Percentiles rank a stretch among this genome's conserved stretches.
Conservation (phyloP, 1,140 invertebrate species). For the Cecropterus lyciades region DNA sequence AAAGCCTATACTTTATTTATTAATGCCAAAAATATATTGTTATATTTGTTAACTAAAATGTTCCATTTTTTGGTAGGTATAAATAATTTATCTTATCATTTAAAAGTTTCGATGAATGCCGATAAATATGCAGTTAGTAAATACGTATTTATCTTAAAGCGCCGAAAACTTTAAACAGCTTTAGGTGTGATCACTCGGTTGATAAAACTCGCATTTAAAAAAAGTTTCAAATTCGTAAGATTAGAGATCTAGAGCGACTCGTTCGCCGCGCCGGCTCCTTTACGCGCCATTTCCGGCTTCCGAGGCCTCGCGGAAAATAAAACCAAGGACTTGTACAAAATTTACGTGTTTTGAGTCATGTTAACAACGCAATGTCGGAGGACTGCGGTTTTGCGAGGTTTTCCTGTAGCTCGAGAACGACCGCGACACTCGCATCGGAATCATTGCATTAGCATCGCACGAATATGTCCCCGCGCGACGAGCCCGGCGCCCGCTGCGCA, state of each 20-base stretch:
- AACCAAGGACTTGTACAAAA: slow-evolving; percentile 2
- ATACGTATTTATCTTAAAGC: too few relatives aligned
- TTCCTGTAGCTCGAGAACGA: slow-evolving; percentile 10
- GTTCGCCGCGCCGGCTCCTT: not conserved
- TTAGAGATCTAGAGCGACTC: slow-evolving; percentile 14
- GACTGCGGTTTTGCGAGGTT: slow-evolving; percentile 1
- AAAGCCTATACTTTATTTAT: too few relatives aligned
- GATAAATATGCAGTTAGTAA: too few relatives aligned
- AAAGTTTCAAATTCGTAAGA: not conserved
- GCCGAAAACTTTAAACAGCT: not conserved
- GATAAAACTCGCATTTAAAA: slow-evolving; percentile 5
- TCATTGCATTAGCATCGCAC: not conserved
- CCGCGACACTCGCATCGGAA: slow-evolving; percentile 15
- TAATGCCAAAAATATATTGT: too few relatives aligned
- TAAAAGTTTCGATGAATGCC: too few relatives aligned
- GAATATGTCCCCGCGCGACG: not conserved
- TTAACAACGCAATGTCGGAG: not conserved
- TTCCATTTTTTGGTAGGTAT: too few relatives aligned
- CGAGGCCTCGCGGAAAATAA: slow-evolving; percentile 3
- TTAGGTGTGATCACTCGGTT: too few relatives aligned
- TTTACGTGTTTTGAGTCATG: not conserved
- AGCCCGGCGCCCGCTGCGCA: not conserved
- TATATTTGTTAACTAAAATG: too few relatives aligned
- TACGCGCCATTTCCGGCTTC: slow-evolving; percentile 13
- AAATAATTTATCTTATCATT: too few relatives aligned